These are phyloP conservation scores for Caenorhabditis imperialis DNA, from an alignment of 2,888 invertebrate species.

Conservation along the genomic window DNA sequence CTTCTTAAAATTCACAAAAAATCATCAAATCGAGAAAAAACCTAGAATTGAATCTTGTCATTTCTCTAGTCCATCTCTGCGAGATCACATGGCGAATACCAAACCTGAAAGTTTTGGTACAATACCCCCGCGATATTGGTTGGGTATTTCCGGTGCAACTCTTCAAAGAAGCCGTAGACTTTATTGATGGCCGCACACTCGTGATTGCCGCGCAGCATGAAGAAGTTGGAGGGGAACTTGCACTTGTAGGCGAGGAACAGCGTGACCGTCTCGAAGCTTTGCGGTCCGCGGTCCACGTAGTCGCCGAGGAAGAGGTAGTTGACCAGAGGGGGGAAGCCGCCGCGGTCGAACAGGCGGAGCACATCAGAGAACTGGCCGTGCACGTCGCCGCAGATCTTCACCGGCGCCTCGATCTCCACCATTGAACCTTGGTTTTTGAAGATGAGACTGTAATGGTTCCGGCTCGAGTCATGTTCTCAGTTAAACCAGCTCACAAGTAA, in stretches of 20 bases:
- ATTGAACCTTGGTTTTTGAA: slow-evolving; percentile 49
- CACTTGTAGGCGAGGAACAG: slow-evolving; percentile 67
- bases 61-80: too few species aligned
- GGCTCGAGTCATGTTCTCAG: too few species aligned
- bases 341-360: slow-evolving; percentile 67
- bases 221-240: slow-evolving; percentile 66
- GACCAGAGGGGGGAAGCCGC: slow-evolving; percentile 68
- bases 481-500: too few species aligned
- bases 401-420: slow-evolving; percentile 68
- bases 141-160: slow-evolving; percentile 64
- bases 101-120: slow-evolving; percentile 66
- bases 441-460: slow-evolving; percentile 16
- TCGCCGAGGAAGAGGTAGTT: slow-evolving; percentile 74
- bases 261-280: slow-evolving; percentile 64
- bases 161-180: slow-evolving; percentile 71
- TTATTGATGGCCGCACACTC: slow-evolving; percentile 67
- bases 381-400: slow-evolving; percentile 71
- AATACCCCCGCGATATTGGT: slow-evolving; percentile 36
- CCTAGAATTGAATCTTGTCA: too few species aligned
- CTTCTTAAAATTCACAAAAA: too few species aligned
- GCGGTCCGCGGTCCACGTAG: slow-evolving; percentile 71
- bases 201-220: slow-evolving; percentile 71
- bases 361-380: slow-evolving; percentile 71
- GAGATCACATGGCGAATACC: neutral
- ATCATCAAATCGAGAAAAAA: too few species aligned